phyloP scores from a whole-genome alignment of 2,888 invertebrate species.

The Drosophila merina region DNA sequence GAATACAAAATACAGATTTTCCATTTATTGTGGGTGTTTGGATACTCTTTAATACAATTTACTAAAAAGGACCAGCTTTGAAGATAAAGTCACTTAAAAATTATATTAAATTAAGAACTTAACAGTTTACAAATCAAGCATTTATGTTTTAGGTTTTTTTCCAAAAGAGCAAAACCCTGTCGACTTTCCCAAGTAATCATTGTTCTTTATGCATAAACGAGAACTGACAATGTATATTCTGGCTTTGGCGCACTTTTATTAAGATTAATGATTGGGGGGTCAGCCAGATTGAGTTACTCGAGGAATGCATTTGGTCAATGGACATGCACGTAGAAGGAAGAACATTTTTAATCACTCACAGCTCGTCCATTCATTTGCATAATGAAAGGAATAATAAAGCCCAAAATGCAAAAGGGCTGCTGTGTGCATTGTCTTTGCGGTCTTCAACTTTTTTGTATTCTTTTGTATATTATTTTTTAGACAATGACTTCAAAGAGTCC shows the following conservation, averaged over 20 bases:
- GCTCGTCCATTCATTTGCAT: conserved; percentile 59
- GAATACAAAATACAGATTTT: conserved; percentile 47
- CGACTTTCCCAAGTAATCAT: background rate
- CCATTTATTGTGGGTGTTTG: background rate
- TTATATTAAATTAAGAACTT: background rate
- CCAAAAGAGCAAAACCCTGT: background rate
- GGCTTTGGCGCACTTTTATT: conserved; percentile 69
- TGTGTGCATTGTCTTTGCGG: conserved; percentile 25
- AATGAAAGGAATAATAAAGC: conserved; percentile 54
- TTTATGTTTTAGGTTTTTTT: no score
- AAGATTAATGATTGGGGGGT: conserved; percentile 77
- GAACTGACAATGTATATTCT: conserved; percentile 46
- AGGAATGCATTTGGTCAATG: conserved; percentile 47
- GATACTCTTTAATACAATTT: background rate
- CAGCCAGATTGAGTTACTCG: conserved; percentile 59
- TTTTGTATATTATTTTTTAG: conserved; percentile 31
- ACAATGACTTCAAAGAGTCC: conserved; percentile 54
- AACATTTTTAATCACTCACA: conserved; percentile 63
- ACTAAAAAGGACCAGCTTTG: background rate
- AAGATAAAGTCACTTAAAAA: background rate
- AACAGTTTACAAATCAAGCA: no score
- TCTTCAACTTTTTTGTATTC: conserved; percentile 15
- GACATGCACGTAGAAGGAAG: conserved; percentile 12
- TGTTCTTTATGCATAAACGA: conserved; percentile 33
- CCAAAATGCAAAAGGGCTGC: conserved; percentile 14